phyloP scores from a whole-genome alignment of 1,140 invertebrate genomes.

The Sipha flava region DNA sequence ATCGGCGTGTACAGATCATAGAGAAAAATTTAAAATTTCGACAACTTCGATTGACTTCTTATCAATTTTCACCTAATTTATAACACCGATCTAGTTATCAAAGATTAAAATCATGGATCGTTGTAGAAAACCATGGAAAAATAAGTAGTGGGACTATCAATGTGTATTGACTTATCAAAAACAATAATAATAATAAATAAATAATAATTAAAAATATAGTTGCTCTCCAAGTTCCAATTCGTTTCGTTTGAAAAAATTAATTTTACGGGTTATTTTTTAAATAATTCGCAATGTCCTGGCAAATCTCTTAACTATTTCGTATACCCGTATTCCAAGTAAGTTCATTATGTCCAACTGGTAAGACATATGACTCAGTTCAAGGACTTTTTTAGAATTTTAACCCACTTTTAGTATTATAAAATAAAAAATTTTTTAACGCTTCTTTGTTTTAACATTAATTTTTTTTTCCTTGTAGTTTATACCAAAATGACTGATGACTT shows the following conservation, averaged over 20 bases:
- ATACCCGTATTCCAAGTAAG: background rate
- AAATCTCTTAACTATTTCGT: background rate
- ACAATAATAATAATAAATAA: constrained; percentile 13
- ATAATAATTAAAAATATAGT: background rate
- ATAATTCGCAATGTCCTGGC: background rate
- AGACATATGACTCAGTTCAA: constrained; percentile 3
- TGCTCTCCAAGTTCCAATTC: background rate
- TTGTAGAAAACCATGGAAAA: background rate
- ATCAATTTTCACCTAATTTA: too few relatives aligned
- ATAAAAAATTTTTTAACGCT: background rate
- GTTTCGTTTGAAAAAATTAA: background rate
- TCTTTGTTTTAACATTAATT: background rate
- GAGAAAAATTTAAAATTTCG: too few relatives aligned
- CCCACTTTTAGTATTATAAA: background rate
- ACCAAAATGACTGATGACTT: background rate
- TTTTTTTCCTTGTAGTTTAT: background rate
- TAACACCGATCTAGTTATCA: too few relatives aligned
- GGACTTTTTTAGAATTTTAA: background rate
- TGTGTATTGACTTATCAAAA: constrained; percentile 22
- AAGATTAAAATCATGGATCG: too few relatives aligned
- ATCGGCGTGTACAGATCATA: too few relatives aligned
- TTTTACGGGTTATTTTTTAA: background rate
- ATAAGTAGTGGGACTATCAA: background rate
- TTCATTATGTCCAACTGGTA: background rate
- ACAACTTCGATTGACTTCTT: too few relatives aligned